A percentile compares a stretch with the other conserved stretches of the same genome.
Evolutionary conservation across 2,888 invertebrate genomes (phyloP).

Genomic region (Tenthredo mesomela): DNA sequence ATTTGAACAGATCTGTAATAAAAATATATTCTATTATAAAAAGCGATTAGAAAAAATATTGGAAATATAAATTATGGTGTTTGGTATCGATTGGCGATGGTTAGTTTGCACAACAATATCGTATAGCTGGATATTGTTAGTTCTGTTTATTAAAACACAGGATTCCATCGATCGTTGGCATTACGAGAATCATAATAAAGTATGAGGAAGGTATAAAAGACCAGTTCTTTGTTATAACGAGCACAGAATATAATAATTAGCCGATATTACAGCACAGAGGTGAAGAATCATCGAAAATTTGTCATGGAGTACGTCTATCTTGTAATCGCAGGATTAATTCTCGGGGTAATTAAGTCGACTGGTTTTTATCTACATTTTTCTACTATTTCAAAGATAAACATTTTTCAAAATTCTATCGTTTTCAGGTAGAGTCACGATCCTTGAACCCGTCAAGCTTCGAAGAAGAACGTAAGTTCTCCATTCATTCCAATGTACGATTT

Average conservation of each 20-base stretch:
- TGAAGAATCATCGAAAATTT: slow-evolving; percentile 17
- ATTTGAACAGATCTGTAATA: background rate
- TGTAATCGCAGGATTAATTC: slow-evolving; percentile 1
- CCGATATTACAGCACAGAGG: background rate
- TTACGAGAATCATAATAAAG: background rate
- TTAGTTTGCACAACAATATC: background rate
- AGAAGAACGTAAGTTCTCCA: slow-evolving; percentile 56
- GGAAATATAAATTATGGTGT: background rate
- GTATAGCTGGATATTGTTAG: background rate
- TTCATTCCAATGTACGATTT: background rate
- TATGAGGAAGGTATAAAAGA: slow-evolving; percentile 19
- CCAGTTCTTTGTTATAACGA: background rate
- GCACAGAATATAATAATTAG: background rate
- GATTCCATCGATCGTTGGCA: slow-evolving; percentile 11
- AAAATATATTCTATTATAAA: background rate
- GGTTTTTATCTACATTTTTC: background rate
- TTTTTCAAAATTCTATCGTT: background rate
- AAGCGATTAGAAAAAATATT: background rate
- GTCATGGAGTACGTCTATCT: slow-evolving; percentile 12
- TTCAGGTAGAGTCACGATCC: slow-evolving; percentile 58
- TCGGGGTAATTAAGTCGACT: slow-evolving; percentile 2
- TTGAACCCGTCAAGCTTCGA: slow-evolving; percentile 52
- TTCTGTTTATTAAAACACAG: slow-evolving; percentile 60
- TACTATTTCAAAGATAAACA: background rate
- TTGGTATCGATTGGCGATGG: background rate